phyloP scores from a whole-genome alignment of 1,140 invertebrate species.

The Diploscapter pachys region DNA sequence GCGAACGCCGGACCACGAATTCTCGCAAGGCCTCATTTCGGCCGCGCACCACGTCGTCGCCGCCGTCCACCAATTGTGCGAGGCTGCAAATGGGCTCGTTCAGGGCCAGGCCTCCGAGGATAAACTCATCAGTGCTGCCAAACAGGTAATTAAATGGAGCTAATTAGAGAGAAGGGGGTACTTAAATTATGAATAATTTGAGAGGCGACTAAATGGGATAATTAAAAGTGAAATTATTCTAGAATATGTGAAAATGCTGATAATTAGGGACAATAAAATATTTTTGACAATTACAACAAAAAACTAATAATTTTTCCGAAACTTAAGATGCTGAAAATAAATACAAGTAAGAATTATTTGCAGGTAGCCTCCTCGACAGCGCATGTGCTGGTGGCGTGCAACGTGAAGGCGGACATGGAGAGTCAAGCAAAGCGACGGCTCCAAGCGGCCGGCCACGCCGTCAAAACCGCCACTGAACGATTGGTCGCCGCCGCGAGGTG shows the following conservation, averaged over 20 bases:
- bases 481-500: slow-evolving; percentile 79
- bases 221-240: too few species aligned
- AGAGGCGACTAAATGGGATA: too few species aligned
- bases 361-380: slow-evolving; percentile 89
- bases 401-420: slow-evolving; percentile 93
- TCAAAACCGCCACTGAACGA: slow-evolving; percentile 94
- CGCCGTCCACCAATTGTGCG: slow-evolving; percentile 91
- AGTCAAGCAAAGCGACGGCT: slow-evolving; percentile 86
- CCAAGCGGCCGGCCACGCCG: slow-evolving; percentile 87
- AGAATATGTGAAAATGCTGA: too few species aligned
- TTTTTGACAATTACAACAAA: too few species aligned
- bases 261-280: too few species aligned
- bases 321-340: too few species aligned
- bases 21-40: slow-evolving; percentile 95
- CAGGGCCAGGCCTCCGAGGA: slow-evolving; percentile 91
- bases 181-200: too few species aligned
- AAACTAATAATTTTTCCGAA: too few species aligned
- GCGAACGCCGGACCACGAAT: slow-evolving; percentile 70
- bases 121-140: slow-evolving; percentile 89
- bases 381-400: slow-evolving; percentile 91
- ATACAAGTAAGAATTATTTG: too few species aligned
- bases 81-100: slow-evolving; percentile 92
- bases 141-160: slow-evolving; percentile 64
- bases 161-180: too few species aligned
- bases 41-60: slow-evolving; percentile 89